Percentiles rank a stretch among this genome's conserved stretches.
These are phyloP conservation scores for Balaenoptera acutorostrata DNA, from an alignment of 2,113 vertebrate species.

Conservation along the genomic window DNA sequence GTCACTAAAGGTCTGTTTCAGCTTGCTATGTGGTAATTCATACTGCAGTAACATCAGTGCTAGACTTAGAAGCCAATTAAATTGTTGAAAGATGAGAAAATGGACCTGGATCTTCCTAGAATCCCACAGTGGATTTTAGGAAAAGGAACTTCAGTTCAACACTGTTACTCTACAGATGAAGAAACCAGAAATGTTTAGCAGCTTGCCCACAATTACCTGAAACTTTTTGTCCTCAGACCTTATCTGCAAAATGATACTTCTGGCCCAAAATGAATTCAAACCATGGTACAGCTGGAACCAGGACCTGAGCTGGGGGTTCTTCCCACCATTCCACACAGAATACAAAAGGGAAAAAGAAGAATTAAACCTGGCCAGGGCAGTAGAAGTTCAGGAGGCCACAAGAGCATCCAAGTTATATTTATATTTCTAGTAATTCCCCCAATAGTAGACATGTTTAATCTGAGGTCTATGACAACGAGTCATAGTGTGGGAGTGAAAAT, in stretches of 20 bases:
- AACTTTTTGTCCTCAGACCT: not conserved
- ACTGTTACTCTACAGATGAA: not conserved
- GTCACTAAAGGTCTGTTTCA: not conserved
- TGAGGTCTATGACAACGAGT: not conserved
- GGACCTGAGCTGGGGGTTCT: not conserved
- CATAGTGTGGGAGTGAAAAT: not conserved
- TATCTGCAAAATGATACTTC: not conserved
- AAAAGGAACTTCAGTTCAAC: not conserved
- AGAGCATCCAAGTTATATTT: not conserved
- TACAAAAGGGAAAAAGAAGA: not conserved
- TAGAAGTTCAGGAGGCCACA: not conserved
- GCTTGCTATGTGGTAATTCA: not conserved
- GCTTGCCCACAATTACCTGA: not conserved
- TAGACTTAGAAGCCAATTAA: not conserved
- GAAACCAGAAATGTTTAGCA: not conserved
- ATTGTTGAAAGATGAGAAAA: not conserved
- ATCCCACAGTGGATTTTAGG: not conserved
- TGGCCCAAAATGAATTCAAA: not conserved
- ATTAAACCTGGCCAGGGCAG: not conserved
- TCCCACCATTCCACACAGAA: not conserved
- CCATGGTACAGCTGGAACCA: not conserved
- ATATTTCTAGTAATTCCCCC: not conserved
- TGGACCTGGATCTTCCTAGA: not conserved
- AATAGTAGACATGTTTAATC: not conserved
- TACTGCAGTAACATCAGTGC: not conserved